These are phyloP conservation scores for Catalaphyllia jardinei DNA, from an alignment of 64 coral and sea anemone species.

Conservation along the genomic window DNA sequence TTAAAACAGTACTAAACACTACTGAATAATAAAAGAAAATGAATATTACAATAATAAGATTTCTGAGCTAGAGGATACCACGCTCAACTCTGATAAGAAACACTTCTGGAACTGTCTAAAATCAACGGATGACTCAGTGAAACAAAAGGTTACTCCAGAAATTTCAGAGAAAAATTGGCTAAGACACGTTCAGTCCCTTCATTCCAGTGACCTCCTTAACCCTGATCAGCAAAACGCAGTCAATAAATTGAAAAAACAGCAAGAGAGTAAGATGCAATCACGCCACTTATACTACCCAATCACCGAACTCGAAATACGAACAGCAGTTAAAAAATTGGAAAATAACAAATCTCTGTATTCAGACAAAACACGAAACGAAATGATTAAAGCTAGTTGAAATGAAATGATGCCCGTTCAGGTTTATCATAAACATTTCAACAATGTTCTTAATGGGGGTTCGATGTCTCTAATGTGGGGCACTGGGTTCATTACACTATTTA, in stretches of 20 bases:
- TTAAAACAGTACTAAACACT: no score
- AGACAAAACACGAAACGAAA: slow-evolving; percentile 32
- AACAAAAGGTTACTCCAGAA: not conserved
- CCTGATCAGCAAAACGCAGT: no score
- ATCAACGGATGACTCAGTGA: not conserved
- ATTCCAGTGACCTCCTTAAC: not conserved
- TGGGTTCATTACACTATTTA: slow-evolving; percentile 7
- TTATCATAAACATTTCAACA: slow-evolving; percentile 24
- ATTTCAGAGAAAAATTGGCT: not conserved
- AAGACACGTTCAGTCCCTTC: not conserved
- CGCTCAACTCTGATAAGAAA: no score
- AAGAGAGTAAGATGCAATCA: not conserved
- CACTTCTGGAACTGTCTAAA: no score
- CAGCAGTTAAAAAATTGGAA: not conserved
- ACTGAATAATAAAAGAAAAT: no score
- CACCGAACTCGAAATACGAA: slow-evolving; percentile 33
- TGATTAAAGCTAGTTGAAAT: slow-evolving; percentile 23
- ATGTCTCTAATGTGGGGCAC: not conserved
- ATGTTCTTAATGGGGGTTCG: not conserved
- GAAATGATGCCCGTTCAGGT: not conserved
- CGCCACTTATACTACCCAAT: slow-evolving; percentile 2
- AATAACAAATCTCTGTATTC: slow-evolving; percentile 26
- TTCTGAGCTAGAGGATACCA: no score
- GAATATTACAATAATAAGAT: no score
- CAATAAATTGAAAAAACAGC: not conserved